A percentile compares a stretch with the other conserved stretches of the same genome.
Evolutionary conservation across 30 jellyfish, hydroid and myxozoan species (phyloP).

Genomic region (Chrysaora quinquecirrha): DNA sequence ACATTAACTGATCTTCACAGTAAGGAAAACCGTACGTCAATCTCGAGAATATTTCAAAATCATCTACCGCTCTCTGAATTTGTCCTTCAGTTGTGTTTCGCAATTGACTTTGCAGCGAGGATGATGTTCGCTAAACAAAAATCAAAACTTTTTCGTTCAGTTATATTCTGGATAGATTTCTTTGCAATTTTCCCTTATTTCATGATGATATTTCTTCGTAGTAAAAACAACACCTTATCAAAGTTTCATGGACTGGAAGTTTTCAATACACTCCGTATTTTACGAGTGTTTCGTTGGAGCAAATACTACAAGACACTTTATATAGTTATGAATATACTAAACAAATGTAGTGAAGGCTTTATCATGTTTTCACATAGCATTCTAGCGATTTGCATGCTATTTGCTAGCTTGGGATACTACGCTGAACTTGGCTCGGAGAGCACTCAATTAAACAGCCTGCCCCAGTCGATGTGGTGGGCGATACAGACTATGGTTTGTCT

Average conservation of each 20-base stretch:
- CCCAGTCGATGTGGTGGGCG: constrained; percentile 97
- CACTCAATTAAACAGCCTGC: constrained; percentile 74
- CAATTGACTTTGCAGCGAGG: constrained; percentile 51
- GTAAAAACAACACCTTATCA: neutral
- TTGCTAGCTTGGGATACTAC: constrained; percentile 67
- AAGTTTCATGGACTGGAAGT: constrained; percentile 41
- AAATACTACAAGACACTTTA: constrained; percentile 38
- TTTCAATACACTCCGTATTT: constrained; percentile 51
- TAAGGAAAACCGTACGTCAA: neutral
- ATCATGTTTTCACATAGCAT: constrained; percentile 42
- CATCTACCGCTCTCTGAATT: constrained; percentile 3
- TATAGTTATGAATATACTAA: constrained; percentile 35
- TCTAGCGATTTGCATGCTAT: constrained; percentile 47
- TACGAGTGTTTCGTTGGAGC: constrained; percentile 69
- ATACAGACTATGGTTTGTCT: constrained; percentile 77
- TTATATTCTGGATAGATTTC: constrained; percentile 46
- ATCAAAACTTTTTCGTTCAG: constrained; percentile 21
- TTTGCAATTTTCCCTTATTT: constrained; percentile 62
- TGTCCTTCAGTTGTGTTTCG: constrained; percentile 27
- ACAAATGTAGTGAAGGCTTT: constrained; percentile 45
- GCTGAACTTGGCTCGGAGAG: constrained; percentile 46
- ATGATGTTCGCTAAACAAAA: constrained; percentile 32
- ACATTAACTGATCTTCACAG: neutral
- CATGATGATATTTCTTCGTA: neutral
- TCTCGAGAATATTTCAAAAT: neutral